Evolutionary conservation across 2,113 vertebrate species (phyloP), one percentile per base, ranked within the genome.

Genomic region (Rhagologus leucostigma): DNA sequence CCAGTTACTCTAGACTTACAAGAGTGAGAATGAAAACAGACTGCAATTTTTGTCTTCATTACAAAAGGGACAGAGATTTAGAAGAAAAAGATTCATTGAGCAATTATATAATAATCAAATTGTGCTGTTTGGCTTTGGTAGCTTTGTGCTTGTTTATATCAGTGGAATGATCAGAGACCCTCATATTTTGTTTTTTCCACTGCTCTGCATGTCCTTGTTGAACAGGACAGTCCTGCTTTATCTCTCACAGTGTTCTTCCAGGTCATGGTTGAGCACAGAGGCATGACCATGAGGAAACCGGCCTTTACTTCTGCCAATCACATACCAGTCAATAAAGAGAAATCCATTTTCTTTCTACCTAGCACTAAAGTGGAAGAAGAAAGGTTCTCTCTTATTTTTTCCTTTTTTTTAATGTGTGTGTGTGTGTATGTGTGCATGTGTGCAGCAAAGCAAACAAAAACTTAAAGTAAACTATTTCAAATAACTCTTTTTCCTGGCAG

Each of bases 401-500:
- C 3, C 8, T 37, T 32, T 11, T 16, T 30, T 26, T 12, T 60
- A n/a, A 3, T 26, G 5, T 14, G 4, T 30, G 13, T 33, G 1
- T 41, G 1, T 33, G 1, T 42, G 9, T 71, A 4, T 39, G 27
- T 60, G 13, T 67, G 27, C 22, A 9, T 23, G 4, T 1, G 0
- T 44, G n/a, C 41, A 62, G 49, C 75, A 94, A 93, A 94, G 60
- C 24, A 94, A 92, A 94, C 64, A 84, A 68, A 90, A 91, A 76
- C 80, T 90, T 96, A 95, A 14, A 16, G 5, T 78, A 93, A 95
- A 94, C 64, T 89, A 91, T 96, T 92, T 96, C 89, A 79, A 95
- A 94, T 84, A 94, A 81, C 42, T 90, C 63, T 84, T 76, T 86
- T 93, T 93, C 71, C 83, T 92, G 95, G 88, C 90, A 96, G 56